Evolutionary conservation across 2,797 vertebrate genomes (phyloP), one percentile per base, ranked within the genome.

Genomic region (Anniella stebbinsi): DNA sequence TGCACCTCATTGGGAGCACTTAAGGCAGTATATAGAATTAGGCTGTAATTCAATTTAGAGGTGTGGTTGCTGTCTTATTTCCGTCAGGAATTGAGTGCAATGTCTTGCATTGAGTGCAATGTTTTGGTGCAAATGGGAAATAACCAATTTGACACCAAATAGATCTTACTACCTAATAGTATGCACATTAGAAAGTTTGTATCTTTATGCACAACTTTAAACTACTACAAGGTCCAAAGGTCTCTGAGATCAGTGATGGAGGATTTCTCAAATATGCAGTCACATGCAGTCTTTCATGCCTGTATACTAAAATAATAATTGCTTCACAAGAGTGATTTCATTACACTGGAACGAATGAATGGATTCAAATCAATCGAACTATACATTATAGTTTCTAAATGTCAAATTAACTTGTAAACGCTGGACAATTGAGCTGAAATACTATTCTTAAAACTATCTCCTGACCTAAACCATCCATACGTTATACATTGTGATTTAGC

Each of bases 301-400:
- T 90, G 94, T 93, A 94, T 88, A 94, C 83, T 89, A 95, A 95
- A 93, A 95, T 91, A 95, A 92, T 95, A 95, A 96, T 91, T 95
- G 36, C 15, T 73, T 38, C 17, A 73, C 36, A 94, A 94, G 94
- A 96, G 93, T 94, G 93, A 94, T 86, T 95, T 94, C 95, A 93
- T 95, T 94, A 93, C 94, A 92, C 87, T 80, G 18, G 89, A 69
- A 38, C 91, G 75, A 92, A 90, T 86, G 91, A 96, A 95, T 96
- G 94, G 95, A 96, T 96, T 96, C 92, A 86, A 94, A 93, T 92
- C 87, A 94, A 73, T 0, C 90, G 95, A 93, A 95, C 66, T 85
- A 89, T 66, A 85, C 82, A 92, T 86, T 15, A 63, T 66, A 90
- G 93, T 91, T 95, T 75, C 87, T 78, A 63, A 78, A 88, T 87